Evolutionary conservation across 2,888 invertebrate genomes (phyloP).

Genomic region (Matsumyia berberina): DNA sequence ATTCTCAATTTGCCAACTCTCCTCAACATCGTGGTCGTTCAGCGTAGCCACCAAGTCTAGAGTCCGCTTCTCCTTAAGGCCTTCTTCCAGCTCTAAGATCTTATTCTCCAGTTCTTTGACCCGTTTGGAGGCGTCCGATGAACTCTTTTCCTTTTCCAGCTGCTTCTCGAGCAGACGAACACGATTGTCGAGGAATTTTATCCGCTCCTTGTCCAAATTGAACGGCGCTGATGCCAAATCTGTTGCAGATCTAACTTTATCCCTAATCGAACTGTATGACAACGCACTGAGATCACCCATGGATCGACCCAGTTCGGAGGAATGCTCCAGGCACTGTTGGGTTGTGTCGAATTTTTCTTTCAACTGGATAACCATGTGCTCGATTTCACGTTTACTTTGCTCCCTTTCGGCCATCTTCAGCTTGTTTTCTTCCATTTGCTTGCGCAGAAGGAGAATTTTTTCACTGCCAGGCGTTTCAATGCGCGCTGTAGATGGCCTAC

Average conservation of each 20-base stretch:
- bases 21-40: slow-evolving; percentile 89
- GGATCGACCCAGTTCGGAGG: slow-evolving; percentile 82
- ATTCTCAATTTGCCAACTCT: slow-evolving; percentile 89
- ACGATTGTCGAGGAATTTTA: slow-evolving; percentile 82
- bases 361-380: slow-evolving; percentile 85
- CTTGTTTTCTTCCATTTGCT: slow-evolving; percentile 86
- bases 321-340: slow-evolving; percentile 81
- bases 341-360: slow-evolving; percentile 86
- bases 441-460: slow-evolving; percentile 85
- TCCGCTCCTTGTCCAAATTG: slow-evolving; percentile 81
- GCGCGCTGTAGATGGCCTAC: slow-evolving; percentile 37
- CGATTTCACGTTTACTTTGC: slow-evolving; percentile 85
- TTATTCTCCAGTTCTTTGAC: slow-evolving; percentile 78
- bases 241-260: slow-evolving; percentile 82
- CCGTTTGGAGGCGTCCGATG: slow-evolving; percentile 74
- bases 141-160: slow-evolving; percentile 80
- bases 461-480: slow-evolving; percentile 84
- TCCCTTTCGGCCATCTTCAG: slow-evolving; percentile 85
- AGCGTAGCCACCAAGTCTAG: slow-evolving; percentile 51
- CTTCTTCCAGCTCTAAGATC: slow-evolving; percentile 93
- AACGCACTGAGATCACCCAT: slow-evolving; percentile 82
- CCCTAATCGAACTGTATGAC: slow-evolving; percentile 77
- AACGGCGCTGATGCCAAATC: slow-evolving; percentile 81
- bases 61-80: slow-evolving; percentile 90
- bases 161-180: slow-evolving; percentile 82